Base-by-base conservation (phyloP, 2,797 vertebrate genomes). In the Sphenodon punctatus region DNA sequence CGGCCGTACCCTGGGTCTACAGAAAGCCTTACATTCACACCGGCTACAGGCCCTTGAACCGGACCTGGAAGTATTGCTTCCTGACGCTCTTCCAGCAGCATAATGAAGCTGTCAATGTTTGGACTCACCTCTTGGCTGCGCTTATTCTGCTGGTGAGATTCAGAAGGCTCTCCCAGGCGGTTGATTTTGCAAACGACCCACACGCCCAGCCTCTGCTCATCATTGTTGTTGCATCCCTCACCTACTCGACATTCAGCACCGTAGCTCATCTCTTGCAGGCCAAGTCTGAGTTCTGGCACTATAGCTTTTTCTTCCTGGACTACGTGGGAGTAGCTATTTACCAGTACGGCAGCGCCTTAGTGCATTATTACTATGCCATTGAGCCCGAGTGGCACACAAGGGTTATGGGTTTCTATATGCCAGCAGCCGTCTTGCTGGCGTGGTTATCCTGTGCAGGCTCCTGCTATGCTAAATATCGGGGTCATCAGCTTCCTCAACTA, bases 261-360 rank as follows among this genome's bases (percentile, higher is more conserved):
- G 93, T 98, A 13, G 98, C 98, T 19, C 98, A 99, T 85, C 97
- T 99, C 51, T 95, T 99, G 81, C 98, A 98, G 65, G 98, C 98
- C 92, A 98, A 97, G 60, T 99, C 98, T 0, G 98, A 99, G 95
- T 97, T 99, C 90, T 99, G 98, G 89, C 98, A 98, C 91, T 99
- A 98, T 90, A 94, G 96, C 41, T 99, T 99, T 94, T 99, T 98
- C 95, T 99, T 99, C 94, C 88, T 99, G 93, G 98, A 99, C 95
- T 99, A 99, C 0, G 97, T 99, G 56, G 98, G 98, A 0, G 98
- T 99, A 0, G 97, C 98, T 0, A 89, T 98, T 13, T 99, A 99
- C 94, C 98, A 99, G 92, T 99, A 98, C 0, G 96, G 97, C 93
- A 99, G 98, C 0, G 98, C 97, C 7, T 88, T 99, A 85, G 97